Evolutionary conservation across 2,888 invertebrate genomes (phyloP), one percentile per base, ranked within the genome.

Genomic region (Ptilodon capucinus): DNA sequence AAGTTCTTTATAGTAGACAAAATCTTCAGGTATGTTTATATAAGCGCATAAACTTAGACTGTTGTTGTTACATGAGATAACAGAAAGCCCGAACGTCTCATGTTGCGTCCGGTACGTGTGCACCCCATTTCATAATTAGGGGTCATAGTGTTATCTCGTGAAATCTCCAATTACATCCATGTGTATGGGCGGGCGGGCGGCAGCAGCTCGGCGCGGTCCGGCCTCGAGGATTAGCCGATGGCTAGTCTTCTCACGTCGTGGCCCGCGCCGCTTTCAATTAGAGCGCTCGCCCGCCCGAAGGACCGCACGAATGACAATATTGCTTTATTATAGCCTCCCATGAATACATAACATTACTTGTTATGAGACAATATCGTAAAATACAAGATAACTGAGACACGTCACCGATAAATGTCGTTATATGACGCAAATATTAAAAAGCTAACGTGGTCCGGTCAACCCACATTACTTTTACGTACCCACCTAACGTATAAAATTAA

Each of bases 181-280:
- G 70, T 68, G 70, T 78, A 74, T 64, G 64, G 60, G 60, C 58
- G 57, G 54, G 54, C 68, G 47, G n/a, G 67, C 65, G 54, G 62
- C 64, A n/a, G n/a, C n/a, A n/a, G n/a, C n/a, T n/a, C n/a, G 54
- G 54, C 68, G 46, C 64, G 66, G 55, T 64, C 62, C 59, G 48
- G 75, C 72, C 69, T 70, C 71, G 66, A 64, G 80, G 83, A 83
- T 86, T 79, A 81, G 79, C 70, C 79, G 76, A 81, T 87, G 83
- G 79, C 70, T 77, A 89, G 87, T 87, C 89, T 78, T 77, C 84
- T 88, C 89, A 89, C 89, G 89, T 89, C 85, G 85, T 77, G 71
- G 63, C 73, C 72, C 71, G 68, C 74, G 71, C 68, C 71, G 74
- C 76, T 81, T 81, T 81, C 88, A 90, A 89, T 89, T 90, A 90